Evolutionary conservation across 92 coral and sea anemone genomes (phyloP).

Genomic region (Zoanthus sociatus): DNA sequence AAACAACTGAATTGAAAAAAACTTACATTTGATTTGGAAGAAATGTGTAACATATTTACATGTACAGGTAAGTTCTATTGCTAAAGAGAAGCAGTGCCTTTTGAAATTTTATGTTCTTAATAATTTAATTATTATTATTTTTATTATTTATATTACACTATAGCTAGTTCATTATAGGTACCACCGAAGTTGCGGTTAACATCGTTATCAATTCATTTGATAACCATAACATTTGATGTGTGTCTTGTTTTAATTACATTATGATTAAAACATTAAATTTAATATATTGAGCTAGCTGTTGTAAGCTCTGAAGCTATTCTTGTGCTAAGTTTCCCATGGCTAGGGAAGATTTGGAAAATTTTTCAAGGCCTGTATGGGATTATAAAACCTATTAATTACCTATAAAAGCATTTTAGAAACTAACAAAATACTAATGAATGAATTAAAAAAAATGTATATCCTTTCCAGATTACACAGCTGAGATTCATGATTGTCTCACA

Average conservation of each 20-base stretch:
- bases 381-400: background rate
- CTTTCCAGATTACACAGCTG: background rate
- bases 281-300: background rate
- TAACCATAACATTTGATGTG: background rate
- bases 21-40: background rate
- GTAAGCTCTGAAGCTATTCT: background rate
- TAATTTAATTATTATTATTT: too few species aligned
- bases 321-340: background rate
- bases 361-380: background rate
- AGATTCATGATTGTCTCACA: background rate
- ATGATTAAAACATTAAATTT: background rate
- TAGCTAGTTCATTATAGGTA: background rate
- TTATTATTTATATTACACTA: background rate
- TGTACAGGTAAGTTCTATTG: background rate
- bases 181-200: background rate
- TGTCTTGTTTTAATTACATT: background rate
- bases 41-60: background rate
- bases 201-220: background rate
- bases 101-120: background rate
- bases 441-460: background rate
- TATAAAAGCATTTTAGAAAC: background rate
- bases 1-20: background rate
- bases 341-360: background rate
- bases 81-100: slow-evolving; percentile 1
- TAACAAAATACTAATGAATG: background rate